These are phyloP conservation scores for Chaitophorus viminalis DNA, from an alignment of 2,888 invertebrate genomes.

Conservation along the genomic window DNA sequence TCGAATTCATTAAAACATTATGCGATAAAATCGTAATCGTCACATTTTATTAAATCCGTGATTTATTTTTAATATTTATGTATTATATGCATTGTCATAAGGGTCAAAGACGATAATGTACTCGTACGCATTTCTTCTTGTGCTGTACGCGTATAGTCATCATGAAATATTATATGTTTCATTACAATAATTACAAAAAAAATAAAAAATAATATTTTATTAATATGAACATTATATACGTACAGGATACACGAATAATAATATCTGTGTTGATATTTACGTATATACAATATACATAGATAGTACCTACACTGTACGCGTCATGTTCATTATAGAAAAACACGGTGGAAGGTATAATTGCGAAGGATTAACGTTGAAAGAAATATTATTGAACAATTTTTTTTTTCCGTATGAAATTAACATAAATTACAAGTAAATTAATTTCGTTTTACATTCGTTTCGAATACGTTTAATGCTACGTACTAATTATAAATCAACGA, in stretches of 20 bases:
- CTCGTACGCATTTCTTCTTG: too few relatives aligned
- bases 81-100: too few relatives aligned
- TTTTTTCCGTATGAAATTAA: conserved; percentile 30
- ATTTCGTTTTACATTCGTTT: conserved; percentile 23
- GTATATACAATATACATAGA: too few relatives aligned
- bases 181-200: too few relatives aligned
- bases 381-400: conserved; percentile 26
- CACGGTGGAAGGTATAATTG: conserved; percentile 16
- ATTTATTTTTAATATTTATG: not conserved
- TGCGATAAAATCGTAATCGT: conserved; percentile 40
- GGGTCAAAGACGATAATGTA: too few relatives aligned
- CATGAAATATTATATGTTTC: too few relatives aligned
- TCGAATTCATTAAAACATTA: conserved; percentile 38
- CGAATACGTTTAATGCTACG: conserved; percentile 28
- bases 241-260: too few relatives aligned
- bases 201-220: too few relatives aligned
- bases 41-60: conserved; percentile 37
- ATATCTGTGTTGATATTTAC: not conserved
- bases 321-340: conserved; percentile 28
- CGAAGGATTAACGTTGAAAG: not conserved
- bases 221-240: too few relatives aligned
- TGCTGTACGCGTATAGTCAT: too few relatives aligned
- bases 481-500: conserved; percentile 44
- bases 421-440: conserved; percentile 52
- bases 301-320: not conserved